phyloP scores from a whole-genome alignment of 2,888 invertebrate species.

The Pachliopta kotzebuea region DNA sequence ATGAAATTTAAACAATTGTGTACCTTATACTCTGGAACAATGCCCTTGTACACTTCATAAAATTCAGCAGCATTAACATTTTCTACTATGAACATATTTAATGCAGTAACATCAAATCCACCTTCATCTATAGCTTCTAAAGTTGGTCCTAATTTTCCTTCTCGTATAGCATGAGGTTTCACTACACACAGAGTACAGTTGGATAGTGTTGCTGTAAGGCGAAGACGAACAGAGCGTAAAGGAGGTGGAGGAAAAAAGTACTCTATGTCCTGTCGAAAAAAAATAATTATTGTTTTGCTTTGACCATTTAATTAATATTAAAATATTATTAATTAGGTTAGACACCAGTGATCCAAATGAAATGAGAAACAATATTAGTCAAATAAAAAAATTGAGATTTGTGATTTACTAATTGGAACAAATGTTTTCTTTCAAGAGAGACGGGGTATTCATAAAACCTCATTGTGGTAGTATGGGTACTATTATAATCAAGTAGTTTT shows the following conservation, averaged over 20 bases:
- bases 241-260: constrained; percentile 82
- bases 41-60: constrained; percentile 95
- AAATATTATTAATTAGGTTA: too few relatives aligned
- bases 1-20: neutral
- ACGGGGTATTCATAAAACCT: too few relatives aligned
- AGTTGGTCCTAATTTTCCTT: constrained; percentile 86
- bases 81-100: constrained; percentile 90
- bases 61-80: constrained; percentile 94
- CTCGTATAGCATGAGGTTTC: constrained; percentile 93
- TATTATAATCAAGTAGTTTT: too few relatives aligned
- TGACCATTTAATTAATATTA: too few relatives aligned
- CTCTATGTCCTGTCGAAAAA: constrained; percentile 71
- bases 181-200: constrained; percentile 91
- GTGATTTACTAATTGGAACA: too few relatives aligned
- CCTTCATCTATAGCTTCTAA: constrained; percentile 85
- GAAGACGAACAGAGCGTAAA: constrained; percentile 56
- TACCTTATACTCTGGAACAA: constrained; percentile 88
- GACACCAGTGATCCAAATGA: too few relatives aligned
- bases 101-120: constrained; percentile 88
- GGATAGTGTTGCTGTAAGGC: constrained; percentile 79
- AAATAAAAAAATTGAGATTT: too few relatives aligned
- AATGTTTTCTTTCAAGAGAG: too few relatives aligned
- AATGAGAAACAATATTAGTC: too few relatives aligned
- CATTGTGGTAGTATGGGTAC: too few relatives aligned
- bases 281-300: neutral